Evolutionary conservation across 2,797 vertebrate genomes (phyloP).

Genomic region (Acrossocheilus wenchowensis): DNA sequence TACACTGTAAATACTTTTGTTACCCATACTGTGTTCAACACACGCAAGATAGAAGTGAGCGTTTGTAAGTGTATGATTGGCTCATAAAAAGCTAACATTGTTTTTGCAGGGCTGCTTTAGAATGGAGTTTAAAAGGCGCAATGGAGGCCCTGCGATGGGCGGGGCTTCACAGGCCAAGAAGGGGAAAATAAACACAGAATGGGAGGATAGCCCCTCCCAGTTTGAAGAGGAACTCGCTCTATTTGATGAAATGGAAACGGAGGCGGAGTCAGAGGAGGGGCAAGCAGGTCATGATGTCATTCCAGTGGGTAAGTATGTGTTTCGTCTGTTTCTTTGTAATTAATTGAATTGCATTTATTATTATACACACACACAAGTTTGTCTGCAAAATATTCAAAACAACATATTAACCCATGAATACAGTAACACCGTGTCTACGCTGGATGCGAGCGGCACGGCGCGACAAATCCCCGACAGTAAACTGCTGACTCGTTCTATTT

Average conservation of each 20-base stretch:
- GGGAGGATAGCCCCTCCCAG: conserved; percentile 86
- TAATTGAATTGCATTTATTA: background rate
- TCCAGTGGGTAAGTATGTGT: conserved; percentile 73
- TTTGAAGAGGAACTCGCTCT: conserved; percentile 88
- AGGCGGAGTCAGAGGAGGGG: conserved; percentile 80
- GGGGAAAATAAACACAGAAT: conserved; percentile 71
- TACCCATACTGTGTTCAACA: background rate
- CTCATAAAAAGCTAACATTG: background rate
- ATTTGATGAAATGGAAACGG: conserved; percentile 85
- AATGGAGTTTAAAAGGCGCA: conserved; percentile 85
- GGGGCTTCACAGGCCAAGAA: conserved; percentile 78
- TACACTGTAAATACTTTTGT: background rate
- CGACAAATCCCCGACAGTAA: too few species aligned
- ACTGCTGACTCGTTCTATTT: too few species aligned
- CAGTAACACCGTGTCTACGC: too few species aligned
- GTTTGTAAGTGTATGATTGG: background rate
- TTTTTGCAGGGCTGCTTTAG: conserved; percentile 40
- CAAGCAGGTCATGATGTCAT: conserved; percentile 79
- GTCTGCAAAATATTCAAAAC: background rate
- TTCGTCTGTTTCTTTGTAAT: background rate
- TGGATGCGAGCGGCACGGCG: too few species aligned
- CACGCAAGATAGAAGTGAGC: background rate
- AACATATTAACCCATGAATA: background rate
- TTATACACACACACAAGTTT: background rate
- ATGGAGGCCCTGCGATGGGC: conserved; percentile 61